Evolutionary conservation across 2,797 vertebrate genomes (phyloP), one percentile per base, ranked within the genome.

Genomic region (Anguilla megastoma): DNA sequence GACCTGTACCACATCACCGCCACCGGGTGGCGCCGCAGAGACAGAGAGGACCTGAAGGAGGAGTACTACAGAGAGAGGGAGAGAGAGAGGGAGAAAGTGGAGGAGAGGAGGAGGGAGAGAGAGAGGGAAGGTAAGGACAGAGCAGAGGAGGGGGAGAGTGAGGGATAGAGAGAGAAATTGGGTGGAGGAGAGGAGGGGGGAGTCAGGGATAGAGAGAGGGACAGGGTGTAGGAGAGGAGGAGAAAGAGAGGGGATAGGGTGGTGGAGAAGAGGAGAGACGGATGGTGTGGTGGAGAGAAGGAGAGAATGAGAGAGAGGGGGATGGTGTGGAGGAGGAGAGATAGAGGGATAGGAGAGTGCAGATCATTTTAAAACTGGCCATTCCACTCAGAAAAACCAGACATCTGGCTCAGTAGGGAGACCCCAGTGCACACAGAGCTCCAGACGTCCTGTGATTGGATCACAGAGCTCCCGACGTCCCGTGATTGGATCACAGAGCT

Each of bases 1-100:
- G 97, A 98, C 91, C 88, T 97, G 71, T 97, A 95, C 90, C 96
- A 96, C 0, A 89, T 98, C 87, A 94, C 93, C 52, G 94, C 96
- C 66, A 91, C 89, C 1, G 97, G 97, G 0, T 97, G 97, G 96
- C 95, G 93, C 60, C 95, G 93, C 1, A 94, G 96, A 87, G 92
- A 90, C 0, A 93, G 96, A 14, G 93, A 94, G 83, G 96, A 98
- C 88, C 91, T 96, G 88, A 96, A 93, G 87, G 92, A 90, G 33
- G 94, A 95, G 85, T 94, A 96, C 89, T 97, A 96, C 83, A 90
- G 92, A 87, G 92, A 93, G 33, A 92, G 86, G 0, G 91, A 91
- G 33, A 88, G 58, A 0, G 86, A 88, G 27, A 90, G 88, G 86
- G 88, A 54, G 85, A 89, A 91, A 48, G 88, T 82, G 83, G 60